These are phyloP conservation scores for Adelges cooleyi DNA, from an alignment of 1,140 invertebrate species.

Conservation along the genomic window DNA sequence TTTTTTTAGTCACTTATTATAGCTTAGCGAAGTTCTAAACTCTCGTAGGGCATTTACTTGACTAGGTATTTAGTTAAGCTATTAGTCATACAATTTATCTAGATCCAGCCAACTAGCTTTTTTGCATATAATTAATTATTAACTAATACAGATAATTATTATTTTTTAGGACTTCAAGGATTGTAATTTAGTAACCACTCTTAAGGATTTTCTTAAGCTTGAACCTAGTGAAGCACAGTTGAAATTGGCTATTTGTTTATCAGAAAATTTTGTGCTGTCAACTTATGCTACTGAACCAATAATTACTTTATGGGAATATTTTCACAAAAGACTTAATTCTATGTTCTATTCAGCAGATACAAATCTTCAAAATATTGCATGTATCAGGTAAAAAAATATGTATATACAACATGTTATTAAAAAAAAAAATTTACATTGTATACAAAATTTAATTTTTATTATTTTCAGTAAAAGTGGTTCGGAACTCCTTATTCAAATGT, in stretches of 20 bases:
- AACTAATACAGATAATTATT: not conserved
- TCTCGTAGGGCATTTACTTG: too few relatives aligned
- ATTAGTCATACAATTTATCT: too few relatives aligned
- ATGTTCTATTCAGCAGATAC: conserved; percentile 14
- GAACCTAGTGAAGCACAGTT: conserved; percentile 18
- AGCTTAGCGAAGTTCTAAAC: too few relatives aligned
- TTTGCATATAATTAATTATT: not conserved
- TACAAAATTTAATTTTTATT: not conserved
- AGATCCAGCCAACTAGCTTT: too few relatives aligned
- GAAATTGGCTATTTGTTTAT: conserved; percentile 9
- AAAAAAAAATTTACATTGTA: too few relatives aligned
- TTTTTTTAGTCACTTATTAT: too few relatives aligned
- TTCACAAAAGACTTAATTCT: conserved; percentile 16
- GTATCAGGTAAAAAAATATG: conserved; percentile 20
- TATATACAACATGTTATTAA: too few relatives aligned
- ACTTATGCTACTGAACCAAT: not conserved
- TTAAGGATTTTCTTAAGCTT: conserved; percentile 3
- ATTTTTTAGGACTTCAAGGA: conserved; percentile 10
- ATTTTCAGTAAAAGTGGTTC: conserved; percentile 11
- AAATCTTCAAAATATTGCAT: conserved; percentile 20
- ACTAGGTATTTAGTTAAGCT: too few relatives aligned
- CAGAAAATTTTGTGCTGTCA: conserved; percentile 1
- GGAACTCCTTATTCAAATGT: conserved; percentile 13
- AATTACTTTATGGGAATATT: conserved; percentile 15
- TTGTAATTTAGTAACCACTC: not conserved